These are phyloP conservation scores for Carassius carassius DNA, from an alignment of 2,113 vertebrate species.

Conservation along the genomic window DNA sequence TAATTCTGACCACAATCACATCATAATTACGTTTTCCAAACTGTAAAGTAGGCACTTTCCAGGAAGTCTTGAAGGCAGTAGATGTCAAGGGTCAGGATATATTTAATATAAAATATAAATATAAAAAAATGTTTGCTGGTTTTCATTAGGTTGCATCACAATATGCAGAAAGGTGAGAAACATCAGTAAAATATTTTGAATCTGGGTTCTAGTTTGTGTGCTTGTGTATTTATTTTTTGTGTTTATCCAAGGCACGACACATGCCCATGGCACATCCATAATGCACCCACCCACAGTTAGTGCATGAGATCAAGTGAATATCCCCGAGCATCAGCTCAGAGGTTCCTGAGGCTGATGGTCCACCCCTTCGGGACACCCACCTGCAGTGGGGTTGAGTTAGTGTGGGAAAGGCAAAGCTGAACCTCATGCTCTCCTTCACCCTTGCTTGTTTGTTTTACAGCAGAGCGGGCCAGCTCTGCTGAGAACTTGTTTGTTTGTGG, in stretches of 20 bases:
- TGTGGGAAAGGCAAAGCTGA: conserved; percentile 79
- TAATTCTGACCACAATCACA: background rate
- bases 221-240: background rate
- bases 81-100: background rate
- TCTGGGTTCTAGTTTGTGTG: no score
- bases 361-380: conserved; percentile 70
- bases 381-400: conserved; percentile 69
- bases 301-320: background rate
- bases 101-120: background rate
- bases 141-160: no score
- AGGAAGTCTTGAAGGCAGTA: no score
- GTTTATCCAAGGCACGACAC: background rate
- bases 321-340: background rate
- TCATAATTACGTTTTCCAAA: no score
- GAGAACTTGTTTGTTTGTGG: conserved; percentile 79
- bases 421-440: conserved; percentile 68
- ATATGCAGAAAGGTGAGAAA: no score
- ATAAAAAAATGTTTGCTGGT: no score
- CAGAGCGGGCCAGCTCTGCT: conserved; percentile 71
- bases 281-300: background rate
- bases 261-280: background rate
- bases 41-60: background rate
- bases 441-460: conserved; percentile 83
- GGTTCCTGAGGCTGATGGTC: background rate
- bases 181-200: no score